Evolutionary conservation across 2,888 invertebrate species (phyloP).

Genomic region (Troilus luridus): DNA sequence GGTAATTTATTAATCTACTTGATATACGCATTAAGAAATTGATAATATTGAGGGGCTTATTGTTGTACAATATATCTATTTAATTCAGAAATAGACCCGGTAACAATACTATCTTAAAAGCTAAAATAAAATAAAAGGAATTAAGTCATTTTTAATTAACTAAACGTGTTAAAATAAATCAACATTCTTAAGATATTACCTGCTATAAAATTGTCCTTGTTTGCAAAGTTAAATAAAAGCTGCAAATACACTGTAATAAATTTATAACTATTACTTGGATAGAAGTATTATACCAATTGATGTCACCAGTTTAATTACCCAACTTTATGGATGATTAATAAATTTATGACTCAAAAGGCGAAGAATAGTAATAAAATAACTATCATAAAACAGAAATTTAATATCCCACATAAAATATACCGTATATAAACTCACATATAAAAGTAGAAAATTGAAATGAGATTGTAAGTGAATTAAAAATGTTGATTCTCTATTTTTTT

Average conservation of each 20-base stretch:
- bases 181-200: not conserved
- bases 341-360: not conserved
- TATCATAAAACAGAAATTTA: not conserved
- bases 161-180: not conserved
- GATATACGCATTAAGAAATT: no score
- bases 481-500: not conserved
- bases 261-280: not conserved
- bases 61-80: not conserved
- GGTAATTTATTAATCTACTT: no score
- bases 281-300: no score
- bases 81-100: not conserved
- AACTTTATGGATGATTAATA: not conserved
- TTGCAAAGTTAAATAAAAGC: not conserved
- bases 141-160: not conserved
- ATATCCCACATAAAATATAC: not conserved
- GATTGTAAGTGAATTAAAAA: not conserved
- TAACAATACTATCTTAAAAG: not conserved
- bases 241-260: not conserved
- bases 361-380: not conserved
- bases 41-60: no score
- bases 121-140: not conserved
- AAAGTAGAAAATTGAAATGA: not conserved
- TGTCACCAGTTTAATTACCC: not conserved
- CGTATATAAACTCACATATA: not conserved
- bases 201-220: not conserved